Evolutionary conservation across 2,888 invertebrate species (phyloP).

Genomic region (Cryptus armator): DNA sequence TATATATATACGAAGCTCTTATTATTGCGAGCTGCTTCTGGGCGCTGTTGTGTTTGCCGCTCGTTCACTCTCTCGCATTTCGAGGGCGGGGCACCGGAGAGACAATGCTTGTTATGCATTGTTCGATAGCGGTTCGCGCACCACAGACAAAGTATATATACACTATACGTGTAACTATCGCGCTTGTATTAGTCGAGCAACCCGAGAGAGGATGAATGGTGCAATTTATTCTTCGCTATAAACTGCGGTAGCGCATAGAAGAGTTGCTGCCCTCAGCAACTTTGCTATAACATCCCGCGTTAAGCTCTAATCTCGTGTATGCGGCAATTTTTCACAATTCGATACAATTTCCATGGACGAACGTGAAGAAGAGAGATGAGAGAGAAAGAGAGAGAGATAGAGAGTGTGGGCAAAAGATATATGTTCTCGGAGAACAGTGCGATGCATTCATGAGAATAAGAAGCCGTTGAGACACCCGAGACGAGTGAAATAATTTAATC

Average conservation of each 20-base stretch:
- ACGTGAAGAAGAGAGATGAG: neutral
- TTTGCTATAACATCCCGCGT: neutral
- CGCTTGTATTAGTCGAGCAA: slow-evolving; percentile 21
- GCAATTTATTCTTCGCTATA: slow-evolving; percentile 56
- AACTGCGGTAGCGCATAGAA: slow-evolving; percentile 40
- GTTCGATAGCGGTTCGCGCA: slow-evolving; percentile 71
- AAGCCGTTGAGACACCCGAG: slow-evolving; percentile 23
- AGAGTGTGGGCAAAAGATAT: too few relatives aligned
- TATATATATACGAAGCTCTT: slow-evolving; percentile 49
- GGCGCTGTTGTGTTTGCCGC: slow-evolving; percentile 36
- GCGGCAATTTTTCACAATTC: slow-evolving; percentile 19
- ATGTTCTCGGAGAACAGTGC: slow-evolving; percentile 23
- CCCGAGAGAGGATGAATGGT: slow-evolving; percentile 54
- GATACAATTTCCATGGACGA: slow-evolving; percentile 51
- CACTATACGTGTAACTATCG: slow-evolving; percentile 61
- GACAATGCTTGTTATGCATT: slow-evolving; percentile 83
- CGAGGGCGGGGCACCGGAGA: slow-evolving; percentile 77
- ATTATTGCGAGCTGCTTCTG: slow-evolving; percentile 60
- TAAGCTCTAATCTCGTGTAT: neutral
- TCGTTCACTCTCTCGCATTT: slow-evolving; percentile 24
- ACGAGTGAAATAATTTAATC: slow-evolving; percentile 55
- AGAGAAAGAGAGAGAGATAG: too few relatives aligned
- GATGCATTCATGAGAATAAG: slow-evolving; percentile 53
- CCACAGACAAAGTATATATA: slow-evolving; percentile 18
- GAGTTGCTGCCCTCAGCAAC: slow-evolving; percentile 18